Base-by-base conservation (phyloP, 2,113 vertebrate genomes). In the Ochotona princeps region DNA sequence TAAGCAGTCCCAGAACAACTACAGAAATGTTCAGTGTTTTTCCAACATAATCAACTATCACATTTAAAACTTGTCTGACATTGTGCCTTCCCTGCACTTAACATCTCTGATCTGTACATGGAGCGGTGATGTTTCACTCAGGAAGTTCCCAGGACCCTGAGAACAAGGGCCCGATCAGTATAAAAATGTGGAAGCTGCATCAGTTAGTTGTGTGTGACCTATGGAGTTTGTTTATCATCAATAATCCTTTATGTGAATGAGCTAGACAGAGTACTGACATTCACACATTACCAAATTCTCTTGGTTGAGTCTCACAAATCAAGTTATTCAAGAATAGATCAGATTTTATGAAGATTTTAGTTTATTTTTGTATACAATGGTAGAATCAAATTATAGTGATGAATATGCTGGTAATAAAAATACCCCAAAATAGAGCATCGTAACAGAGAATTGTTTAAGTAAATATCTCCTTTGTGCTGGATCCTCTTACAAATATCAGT, bases 181-280 rank as follows among this genome's bases (percentile, higher is more conserved):
- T 32, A 81, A 90, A 30, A 26, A 73, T n/a, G 44, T 7, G 1
- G 35, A 91, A 87, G 85, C 57, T 69, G 21, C 8, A 32, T 69
- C 61, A 61, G 1, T 65, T 73, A 67, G 8, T 80, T 73, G 35
- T 74, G 0, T 65, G 26, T 81, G 67, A 73, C 21, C 60, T 66
- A 25, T 21, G 63, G 32, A 61, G 11, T 30, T 78, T 76, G 81
- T 81, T 95, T 87, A 84, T 91, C 91, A 57, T 82, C 35, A n/a
- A 81, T 82, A 94, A 74, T 83, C 28, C 89, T 14, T 69, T 81
- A 83, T 88, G 32, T 92, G 32, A 80, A 72, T 25, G 74, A 38
- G 76, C 20, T 94, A 93, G 96, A 69, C 21, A 15, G 63, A 90
- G 44, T 5, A 93, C 38, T 72, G 32, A 28, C 82, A 94, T 96